Evolutionary conservation across 2,797 vertebrate species (phyloP), one percentile per base, ranked within the genome.

Genomic region (Gymnoscopelus microlampas): DNA sequence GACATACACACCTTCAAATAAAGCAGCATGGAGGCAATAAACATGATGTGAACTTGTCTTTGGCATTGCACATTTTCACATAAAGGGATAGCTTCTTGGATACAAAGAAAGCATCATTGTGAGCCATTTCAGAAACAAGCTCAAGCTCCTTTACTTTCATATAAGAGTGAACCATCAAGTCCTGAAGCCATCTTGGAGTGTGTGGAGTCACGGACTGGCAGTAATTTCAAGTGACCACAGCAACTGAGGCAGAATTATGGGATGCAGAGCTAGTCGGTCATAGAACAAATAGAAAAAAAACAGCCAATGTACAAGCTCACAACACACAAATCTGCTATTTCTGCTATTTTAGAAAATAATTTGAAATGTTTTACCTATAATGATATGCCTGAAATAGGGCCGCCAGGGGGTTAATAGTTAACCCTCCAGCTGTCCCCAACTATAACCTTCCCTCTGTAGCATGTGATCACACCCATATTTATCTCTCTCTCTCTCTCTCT

Each of bases 191-290:
- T 60, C 59, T 29, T 19, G 50, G 66, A 57, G 53, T 58, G 55
- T 71, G 55, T 70, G 80, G 77, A 78, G 39, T 44, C 66, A 61
- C 79, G 72, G 75, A 68, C 53, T 49, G 60, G 69, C 70, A 85
- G 81, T 85, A 66, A 87, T 85, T 87, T 85, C 61, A 89, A 73
- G 68, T 68, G 75, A 84, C 85, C 86, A 77, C 62, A 79, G 77
- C 75, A 69, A 77, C 78, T 66, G 69, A 77, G 77, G 68, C 64
- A 74, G 81, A 91, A 85, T 85, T 85, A 84, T 71, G 72, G 76
- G 85, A 84, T 68, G 68, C 35, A 39, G 35, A 29, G 26, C 3
- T 29, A 29, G 26, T 8, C 2, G 39, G 39, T 44, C 39, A 44
- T 44, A 8, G 39, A 44, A 9, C 39, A 44, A 44, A 44, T 44